Evolutionary conservation across 2,797 vertebrate genomes (phyloP).

Genomic region (Anguilla pacifica): DNA sequence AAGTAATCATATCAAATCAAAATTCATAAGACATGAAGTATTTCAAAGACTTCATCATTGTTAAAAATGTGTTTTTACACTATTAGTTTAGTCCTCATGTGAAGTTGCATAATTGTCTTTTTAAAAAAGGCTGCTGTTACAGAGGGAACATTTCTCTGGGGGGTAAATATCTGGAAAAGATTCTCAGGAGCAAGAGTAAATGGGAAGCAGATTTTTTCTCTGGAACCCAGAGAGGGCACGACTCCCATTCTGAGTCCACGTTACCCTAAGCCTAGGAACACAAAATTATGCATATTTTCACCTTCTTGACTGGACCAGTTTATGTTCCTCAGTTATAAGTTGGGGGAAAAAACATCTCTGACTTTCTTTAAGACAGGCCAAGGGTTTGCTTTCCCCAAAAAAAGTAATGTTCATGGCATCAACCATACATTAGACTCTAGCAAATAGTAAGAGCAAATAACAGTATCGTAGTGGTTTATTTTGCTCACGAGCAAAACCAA

Average conservation of each 20-base stretch:
- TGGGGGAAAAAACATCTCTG: background rate
- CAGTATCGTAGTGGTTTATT: background rate
- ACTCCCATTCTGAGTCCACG: background rate
- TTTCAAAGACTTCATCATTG: background rate
- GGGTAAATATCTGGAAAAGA: background rate
- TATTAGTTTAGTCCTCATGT: background rate
- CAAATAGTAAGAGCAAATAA: background rate
- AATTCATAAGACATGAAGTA: background rate
- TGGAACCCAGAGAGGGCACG: background rate
- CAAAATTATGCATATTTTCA: background rate
- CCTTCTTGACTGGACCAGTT: background rate
- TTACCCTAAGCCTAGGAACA: background rate
- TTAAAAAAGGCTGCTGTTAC: background rate
- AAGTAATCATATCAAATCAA: background rate
- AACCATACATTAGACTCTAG: background rate
- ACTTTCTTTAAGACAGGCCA: too few relatives aligned
- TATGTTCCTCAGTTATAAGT: background rate
- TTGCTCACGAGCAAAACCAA: background rate
- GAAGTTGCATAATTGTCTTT: background rate
- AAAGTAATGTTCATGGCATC: background rate
- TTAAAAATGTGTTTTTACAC: background rate
- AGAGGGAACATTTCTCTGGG: background rate
- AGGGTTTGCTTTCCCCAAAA: too few relatives aligned
- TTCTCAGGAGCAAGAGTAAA: background rate
- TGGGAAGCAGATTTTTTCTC: background rate